Base-by-base conservation (phyloP, 1,140 invertebrate genomes). In the Drosophila truncata region DNA sequence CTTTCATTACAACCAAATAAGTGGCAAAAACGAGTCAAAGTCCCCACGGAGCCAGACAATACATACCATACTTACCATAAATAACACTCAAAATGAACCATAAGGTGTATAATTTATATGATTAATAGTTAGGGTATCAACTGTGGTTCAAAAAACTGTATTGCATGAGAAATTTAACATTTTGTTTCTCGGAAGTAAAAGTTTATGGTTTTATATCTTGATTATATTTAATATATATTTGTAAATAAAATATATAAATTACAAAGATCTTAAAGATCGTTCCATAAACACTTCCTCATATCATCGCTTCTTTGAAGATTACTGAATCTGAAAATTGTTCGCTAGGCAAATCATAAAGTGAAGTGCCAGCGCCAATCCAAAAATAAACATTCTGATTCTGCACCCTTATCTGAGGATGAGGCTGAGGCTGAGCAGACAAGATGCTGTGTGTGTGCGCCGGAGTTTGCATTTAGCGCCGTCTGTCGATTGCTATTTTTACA, bases 391-490 rank as follows among this genome's bases (percentile, higher is more conserved):
- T 49, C 10, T 37, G 33, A 27, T 72, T 72, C 29, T 60, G 35
- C 66, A 42, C 23, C 66, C 66, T 60, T 72, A 71, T 71, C 65
- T 59, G 44, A 37, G 13, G 10, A 27, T 35, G 41, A 27, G 25
- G 8, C 23, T 18, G n/a, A n/a, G n/a, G 46, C 46, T 29, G 47
- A 18, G 31, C 33, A 20, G 31, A n/a, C 7, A 23, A 35, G 60
- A 44, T 10, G 64, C 4, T 44, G 14, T 3, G 10, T 27, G 4
- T n/a, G 20, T 41, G 44, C 39, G 37, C 47, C 47, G 25, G 42
- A 71, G 65, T 59, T 72, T 59, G 69, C 67, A 71, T 72, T 72
- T 71, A 72, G 69, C 66, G 69, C 69, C 69, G 69, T 60, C 66
- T 71, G 69, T n/a, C 27, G 27, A 31, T 37, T 8, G 69, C 69